Conservation (phyloP, 2,888 invertebrate genomes). For the Pristionchus japonicus region DNA sequence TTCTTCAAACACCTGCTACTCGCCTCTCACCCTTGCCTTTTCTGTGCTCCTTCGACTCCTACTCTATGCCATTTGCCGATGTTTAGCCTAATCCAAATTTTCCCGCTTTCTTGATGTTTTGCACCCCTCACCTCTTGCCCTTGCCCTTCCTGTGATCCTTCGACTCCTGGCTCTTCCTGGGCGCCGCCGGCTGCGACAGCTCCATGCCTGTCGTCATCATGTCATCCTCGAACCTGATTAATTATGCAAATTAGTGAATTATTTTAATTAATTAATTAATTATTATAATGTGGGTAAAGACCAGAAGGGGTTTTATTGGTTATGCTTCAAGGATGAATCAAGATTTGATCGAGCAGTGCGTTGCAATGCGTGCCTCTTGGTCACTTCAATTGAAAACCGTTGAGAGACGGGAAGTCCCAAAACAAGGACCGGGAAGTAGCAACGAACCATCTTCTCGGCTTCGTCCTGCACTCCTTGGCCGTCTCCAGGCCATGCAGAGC, state of each 20-base stretch:
- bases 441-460: not conserved
- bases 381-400: too few relatives aligned
- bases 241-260: too few relatives aligned
- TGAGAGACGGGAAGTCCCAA: too few relatives aligned
- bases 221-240: slow-evolving; percentile 20
- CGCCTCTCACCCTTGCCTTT: not conserved
- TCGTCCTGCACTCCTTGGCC: not conserved
- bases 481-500: not conserved
- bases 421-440: not conserved
- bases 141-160: slow-evolving; percentile 12
- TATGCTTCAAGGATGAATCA: too few relatives aligned
- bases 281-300: not conserved
- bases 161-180: not conserved
- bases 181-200: not conserved
- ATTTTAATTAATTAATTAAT: not conserved
- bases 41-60: not conserved
- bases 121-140: not conserved
- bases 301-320: too few relatives aligned
- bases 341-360: too few relatives aligned
- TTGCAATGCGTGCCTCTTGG: too few relatives aligned
- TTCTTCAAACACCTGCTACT: not conserved
- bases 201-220: slow-evolving; percentile 38
- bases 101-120: too few relatives aligned
- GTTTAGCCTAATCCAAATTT: too few relatives aligned
- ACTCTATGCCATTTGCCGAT: too few relatives aligned